Conservation (phyloP, 53 echinoderm and acorn worm genomes). For the Stichopus horrens region DNA sequence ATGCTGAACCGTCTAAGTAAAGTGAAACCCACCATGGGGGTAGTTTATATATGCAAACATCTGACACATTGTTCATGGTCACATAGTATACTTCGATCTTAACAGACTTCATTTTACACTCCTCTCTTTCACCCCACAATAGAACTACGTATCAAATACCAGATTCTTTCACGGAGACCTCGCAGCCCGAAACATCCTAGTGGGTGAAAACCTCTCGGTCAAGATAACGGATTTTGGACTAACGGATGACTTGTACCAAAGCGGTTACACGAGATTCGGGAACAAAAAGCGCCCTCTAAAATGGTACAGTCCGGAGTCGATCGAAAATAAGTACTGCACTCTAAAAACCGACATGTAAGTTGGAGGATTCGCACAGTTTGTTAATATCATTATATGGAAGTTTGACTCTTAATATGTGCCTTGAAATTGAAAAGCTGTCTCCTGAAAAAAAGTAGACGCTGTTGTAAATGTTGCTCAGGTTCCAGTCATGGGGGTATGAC, state of each 20-base stretch:
- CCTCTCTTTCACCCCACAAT: too few relatives aligned
- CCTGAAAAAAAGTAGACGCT: too few relatives aligned
- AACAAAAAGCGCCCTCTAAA: slow-evolving; percentile 24
- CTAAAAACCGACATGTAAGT: slow-evolving; percentile 48
- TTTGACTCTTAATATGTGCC: too few relatives aligned
- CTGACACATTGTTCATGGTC: too few relatives aligned
- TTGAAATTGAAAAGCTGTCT: too few relatives aligned
- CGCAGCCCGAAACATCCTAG: slow-evolving; percentile 39
- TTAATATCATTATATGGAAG: too few relatives aligned
- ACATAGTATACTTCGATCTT: too few relatives aligned
- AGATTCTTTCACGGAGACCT: slow-evolving; percentile 44
- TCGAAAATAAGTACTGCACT: slow-evolving; percentile 16
- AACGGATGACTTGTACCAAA: slow-evolving; percentile 41
- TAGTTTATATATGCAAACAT: too few relatives aligned
- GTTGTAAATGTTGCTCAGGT: too few relatives aligned
- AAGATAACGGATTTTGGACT: slow-evolving; percentile 42
- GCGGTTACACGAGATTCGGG: slow-evolving; percentile 29
- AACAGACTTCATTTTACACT: background rate
- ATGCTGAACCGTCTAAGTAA: too few relatives aligned
- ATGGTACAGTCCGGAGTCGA: slow-evolving; percentile 38
- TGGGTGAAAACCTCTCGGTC: slow-evolving; percentile 21
- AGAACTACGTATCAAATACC: slow-evolving; percentile 34
- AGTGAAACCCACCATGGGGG: too few relatives aligned
- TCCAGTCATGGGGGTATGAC: too few relatives aligned
- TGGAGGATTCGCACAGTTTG: background rate